Evolutionary conservation across 2,888 invertebrate genomes (phyloP).

Genomic region (Limenitis camilla): DNA sequence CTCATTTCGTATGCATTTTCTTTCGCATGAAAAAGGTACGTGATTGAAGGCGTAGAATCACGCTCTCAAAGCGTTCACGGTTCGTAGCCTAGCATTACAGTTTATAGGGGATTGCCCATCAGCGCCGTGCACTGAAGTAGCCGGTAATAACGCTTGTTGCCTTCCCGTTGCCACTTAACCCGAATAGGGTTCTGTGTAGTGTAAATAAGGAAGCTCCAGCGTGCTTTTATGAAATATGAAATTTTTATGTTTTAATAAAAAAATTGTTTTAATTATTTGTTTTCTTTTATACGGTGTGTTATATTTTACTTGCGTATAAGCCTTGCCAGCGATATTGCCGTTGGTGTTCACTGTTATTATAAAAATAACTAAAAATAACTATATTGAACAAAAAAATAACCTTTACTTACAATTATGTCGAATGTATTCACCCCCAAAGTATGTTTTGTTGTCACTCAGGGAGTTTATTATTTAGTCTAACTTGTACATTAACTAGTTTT

Average conservation of each 20-base stretch:
- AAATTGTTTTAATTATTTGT: background rate
- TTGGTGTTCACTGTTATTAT: no score
- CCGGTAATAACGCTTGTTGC: slow-evolving; percentile 24
- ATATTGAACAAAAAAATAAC: background rate
- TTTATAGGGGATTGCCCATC: slow-evolving; percentile 28
- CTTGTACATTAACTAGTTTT: slow-evolving; percentile 65
- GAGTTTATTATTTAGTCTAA: slow-evolving; percentile 31
- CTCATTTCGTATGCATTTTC: slow-evolving; percentile 9
- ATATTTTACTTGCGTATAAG: no score
- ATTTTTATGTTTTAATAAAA: slow-evolving; percentile 1
- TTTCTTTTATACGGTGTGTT: background rate
- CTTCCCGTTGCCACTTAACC: slow-evolving; percentile 23
- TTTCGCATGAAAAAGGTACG: slow-evolving; percentile 16
- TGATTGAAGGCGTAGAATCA: slow-evolving; percentile 20
- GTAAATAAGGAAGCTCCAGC: slow-evolving; percentile 18
- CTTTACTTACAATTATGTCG: background rate
- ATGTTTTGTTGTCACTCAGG: slow-evolving; percentile 14
- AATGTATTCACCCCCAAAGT: background rate
- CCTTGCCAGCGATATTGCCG: no score
- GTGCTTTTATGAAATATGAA: slow-evolving; percentile 12
- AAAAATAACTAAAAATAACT: background rate
- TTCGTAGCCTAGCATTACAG: slow-evolving; percentile 25
- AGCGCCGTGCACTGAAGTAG: slow-evolving; percentile 23
- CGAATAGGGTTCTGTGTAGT: slow-evolving; percentile 21
- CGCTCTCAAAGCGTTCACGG: slow-evolving; percentile 23